phyloP scores from a whole-genome alignment of 2,888 invertebrate genomes.

The Pachycephus smyrnensis region DNA sequence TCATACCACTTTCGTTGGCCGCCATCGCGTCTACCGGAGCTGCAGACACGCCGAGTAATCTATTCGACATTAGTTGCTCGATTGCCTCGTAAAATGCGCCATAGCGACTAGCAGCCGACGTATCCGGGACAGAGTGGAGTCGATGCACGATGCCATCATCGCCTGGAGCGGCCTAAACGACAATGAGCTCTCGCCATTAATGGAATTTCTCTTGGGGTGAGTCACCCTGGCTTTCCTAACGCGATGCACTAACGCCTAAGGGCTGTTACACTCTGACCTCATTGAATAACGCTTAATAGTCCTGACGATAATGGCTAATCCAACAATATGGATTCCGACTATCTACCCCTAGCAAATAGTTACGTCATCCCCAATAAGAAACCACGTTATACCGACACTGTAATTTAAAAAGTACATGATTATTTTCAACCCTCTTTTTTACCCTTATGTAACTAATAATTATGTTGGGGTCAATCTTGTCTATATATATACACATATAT shows the following conservation, averaged over 20 bases:
- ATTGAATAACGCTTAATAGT: conserved; percentile 48
- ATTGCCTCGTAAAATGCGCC: conserved; percentile 48
- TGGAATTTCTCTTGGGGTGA: conserved; percentile 35
- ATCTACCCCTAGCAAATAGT: too few relatives aligned
- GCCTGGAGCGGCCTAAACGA: conserved; percentile 43
- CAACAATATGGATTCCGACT: too few relatives aligned
- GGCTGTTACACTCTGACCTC: conserved; percentile 41
- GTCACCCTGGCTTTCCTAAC: too few relatives aligned
- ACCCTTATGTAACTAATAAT: too few relatives aligned
- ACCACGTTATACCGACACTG: too few relatives aligned
- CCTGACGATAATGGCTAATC: conserved; percentile 45
- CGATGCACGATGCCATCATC: conserved; percentile 45
- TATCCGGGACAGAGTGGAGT: conserved; percentile 7
- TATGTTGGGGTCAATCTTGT: too few relatives aligned
- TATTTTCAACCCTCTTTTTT: too few relatives aligned
- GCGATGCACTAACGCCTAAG: conserved; percentile 23
- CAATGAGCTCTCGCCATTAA: conserved; percentile 46
- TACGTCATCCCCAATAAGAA: too few relatives aligned
- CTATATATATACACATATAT: not conserved
- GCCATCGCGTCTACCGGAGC: conserved; percentile 19
- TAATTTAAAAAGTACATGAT: too few relatives aligned
- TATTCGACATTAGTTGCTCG: conserved; percentile 47
- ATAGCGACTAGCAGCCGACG: conserved; percentile 19
- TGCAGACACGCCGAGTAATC: conserved; percentile 45
- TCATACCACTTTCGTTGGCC: conserved; percentile 5